Evolutionary conservation across 2,888 invertebrate species (phyloP).

Genomic region (Acleris literana): DNA sequence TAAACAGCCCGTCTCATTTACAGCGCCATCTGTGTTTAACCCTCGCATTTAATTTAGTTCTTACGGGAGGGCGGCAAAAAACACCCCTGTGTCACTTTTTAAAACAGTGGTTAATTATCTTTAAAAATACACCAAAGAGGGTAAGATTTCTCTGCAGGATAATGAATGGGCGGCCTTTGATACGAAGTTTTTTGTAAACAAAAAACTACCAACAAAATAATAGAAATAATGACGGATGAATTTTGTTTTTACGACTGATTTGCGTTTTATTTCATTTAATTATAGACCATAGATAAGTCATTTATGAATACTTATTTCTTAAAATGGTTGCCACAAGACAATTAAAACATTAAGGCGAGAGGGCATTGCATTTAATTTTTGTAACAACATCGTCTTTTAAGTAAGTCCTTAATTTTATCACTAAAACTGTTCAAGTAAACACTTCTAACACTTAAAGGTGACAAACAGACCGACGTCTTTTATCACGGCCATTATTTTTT

Average conservation of each 20-base stretch:
- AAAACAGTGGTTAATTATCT: slow-evolving; percentile 33
- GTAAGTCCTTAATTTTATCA: not conserved
- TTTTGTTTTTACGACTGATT: too few species aligned
- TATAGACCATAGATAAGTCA: too few species aligned
- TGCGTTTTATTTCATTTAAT: too few species aligned
- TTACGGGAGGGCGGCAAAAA: slow-evolving; percentile 40
- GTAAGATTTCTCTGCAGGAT: slow-evolving; percentile 7
- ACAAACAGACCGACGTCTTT: slow-evolving; percentile 34
- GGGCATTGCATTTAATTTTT: too few species aligned
- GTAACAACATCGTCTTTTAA: not conserved
- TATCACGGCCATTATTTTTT: slow-evolving; percentile 28
- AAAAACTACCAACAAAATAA: too few species aligned
- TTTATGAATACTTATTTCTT: too few species aligned
- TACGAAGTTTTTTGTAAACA: not conserved
- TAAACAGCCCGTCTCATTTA: slow-evolving; percentile 39
- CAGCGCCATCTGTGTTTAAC: slow-evolving; percentile 39
- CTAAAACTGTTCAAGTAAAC: slow-evolving; percentile 21
- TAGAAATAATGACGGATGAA: too few species aligned
- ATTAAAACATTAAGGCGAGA: too few species aligned
- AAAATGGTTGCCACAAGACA: too few species aligned
- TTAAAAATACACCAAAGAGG: slow-evolving; percentile 29
- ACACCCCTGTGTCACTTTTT: slow-evolving; percentile 32
- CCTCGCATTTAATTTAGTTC: slow-evolving; percentile 37
- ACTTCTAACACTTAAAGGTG: slow-evolving; percentile 30
- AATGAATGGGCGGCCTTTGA: slow-evolving; percentile 12